Conservation (phyloP, 2,797 vertebrate genomes). For the Rhynchotus rufescens region DNA sequence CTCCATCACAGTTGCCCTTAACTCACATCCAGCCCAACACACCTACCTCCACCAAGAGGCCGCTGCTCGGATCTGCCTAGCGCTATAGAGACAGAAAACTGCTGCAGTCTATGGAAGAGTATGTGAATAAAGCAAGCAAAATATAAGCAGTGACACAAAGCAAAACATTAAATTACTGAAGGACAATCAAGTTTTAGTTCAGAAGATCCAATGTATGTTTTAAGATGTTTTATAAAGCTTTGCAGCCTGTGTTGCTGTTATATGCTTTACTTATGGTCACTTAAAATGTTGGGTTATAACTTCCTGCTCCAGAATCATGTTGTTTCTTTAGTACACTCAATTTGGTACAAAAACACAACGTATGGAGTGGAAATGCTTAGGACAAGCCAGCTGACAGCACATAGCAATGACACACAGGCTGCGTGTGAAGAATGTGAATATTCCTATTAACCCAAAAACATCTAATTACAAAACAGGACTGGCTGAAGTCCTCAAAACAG, state of each 20-base stretch:
- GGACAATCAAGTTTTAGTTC: neutral
- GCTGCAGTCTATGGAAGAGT: neutral
- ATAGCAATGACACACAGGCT: neutral
- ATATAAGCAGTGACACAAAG: neutral
- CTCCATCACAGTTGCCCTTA: neutral
- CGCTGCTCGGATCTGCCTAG: neutral
- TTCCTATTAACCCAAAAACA: neutral
- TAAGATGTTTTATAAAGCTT: neutral
- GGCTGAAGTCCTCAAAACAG: neutral
- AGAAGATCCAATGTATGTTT: neutral
- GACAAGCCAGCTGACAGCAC: neutral
- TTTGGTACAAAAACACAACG: neutral
- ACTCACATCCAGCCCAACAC: neutral
- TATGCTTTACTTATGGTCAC: neutral
- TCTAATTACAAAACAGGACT: neutral
- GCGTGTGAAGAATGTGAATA: neutral
- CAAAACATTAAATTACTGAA: neutral
- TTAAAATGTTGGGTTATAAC: neutral
- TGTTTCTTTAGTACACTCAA: neutral
- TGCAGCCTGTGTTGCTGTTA: neutral
- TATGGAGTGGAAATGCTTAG: neutral
- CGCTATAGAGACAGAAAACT: neutral
- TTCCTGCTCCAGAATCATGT: neutral
- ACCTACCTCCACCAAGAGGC: neutral
- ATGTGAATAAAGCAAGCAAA: neutral